Percentiles rank a stretch among this genome's conserved stretches.
phyloP scores from a whole-genome alignment of 2,113 vertebrate species.

The Hypanus sabinus region DNA sequence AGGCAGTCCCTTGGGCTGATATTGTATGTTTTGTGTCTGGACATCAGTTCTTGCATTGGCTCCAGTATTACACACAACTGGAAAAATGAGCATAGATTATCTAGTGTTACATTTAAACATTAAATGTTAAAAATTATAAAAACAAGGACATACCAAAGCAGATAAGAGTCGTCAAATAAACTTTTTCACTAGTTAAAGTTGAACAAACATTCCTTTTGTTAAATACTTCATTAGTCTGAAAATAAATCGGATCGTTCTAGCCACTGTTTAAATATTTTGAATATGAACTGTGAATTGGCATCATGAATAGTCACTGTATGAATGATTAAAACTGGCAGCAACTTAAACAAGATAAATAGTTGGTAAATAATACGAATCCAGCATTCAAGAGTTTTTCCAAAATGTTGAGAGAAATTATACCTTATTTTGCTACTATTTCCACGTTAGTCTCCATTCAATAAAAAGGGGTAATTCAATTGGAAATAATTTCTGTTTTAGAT shows the following conservation, averaged over 20 bases:
- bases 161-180: not conserved
- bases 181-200: not conserved
- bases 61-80: slow-evolving; percentile 99
- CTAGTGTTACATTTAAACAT: not conserved
- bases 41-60: slow-evolving; percentile 99
- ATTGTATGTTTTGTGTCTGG: slow-evolving; percentile 98
- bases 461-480: not conserved
- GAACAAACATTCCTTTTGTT: not conserved
- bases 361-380: not conserved
- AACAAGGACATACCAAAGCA: not conserved
- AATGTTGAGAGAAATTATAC: not conserved
- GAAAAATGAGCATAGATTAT: slow-evolving; percentile 44
- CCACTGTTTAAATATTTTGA: not conserved
- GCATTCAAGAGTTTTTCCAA: not conserved
- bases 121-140: not conserved
- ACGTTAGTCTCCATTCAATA: not conserved
- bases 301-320: too few relatives aligned
- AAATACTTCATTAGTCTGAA: not conserved
- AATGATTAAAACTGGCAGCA: not conserved
- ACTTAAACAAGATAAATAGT: not conserved
- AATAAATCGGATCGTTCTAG: not conserved
- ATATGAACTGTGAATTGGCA: not conserved
- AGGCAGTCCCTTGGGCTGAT: slow-evolving; percentile 96
- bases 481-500: not conserved
- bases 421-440: not conserved